A percentile compares a stretch with the other conserved stretches of the same genome.
Evolutionary conservation across 2,888 invertebrate species (phyloP).

Genomic region (Tridacna crocea): DNA sequence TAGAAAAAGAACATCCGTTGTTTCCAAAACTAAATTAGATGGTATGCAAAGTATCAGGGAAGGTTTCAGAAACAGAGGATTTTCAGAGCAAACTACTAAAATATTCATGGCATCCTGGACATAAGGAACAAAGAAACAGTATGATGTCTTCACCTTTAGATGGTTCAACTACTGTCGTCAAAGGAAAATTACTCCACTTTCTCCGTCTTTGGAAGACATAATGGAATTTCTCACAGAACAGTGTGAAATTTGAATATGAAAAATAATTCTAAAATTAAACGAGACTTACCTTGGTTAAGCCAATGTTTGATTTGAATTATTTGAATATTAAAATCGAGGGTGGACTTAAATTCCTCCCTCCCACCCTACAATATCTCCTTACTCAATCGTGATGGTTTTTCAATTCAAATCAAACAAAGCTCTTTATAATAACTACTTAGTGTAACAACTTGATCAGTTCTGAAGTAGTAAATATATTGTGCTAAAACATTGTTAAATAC

Average conservation of each 20-base stretch:
- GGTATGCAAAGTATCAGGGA: conserved; percentile 45
- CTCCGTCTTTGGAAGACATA: conserved; percentile 12
- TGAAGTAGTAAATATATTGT: not conserved
- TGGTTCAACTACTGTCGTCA: conserved; percentile 35
- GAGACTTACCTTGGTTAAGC: conserved; percentile 45
- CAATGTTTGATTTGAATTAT: conserved; percentile 11
- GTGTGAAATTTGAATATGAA: conserved; percentile 31
- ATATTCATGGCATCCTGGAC: conserved; percentile 49
- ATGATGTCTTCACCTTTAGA: conserved; percentile 18
- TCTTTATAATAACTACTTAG: no score
- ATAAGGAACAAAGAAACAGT: conserved; percentile 25
- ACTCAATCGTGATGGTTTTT: not conserved
- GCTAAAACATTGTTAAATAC: not conserved
- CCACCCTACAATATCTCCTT: conserved; percentile 1
- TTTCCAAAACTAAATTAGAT: conserved; percentile 29
- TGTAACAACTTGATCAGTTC: not conserved
- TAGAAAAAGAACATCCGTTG: conserved; percentile 33
- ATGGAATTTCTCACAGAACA: conserved; percentile 28
- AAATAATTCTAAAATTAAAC: conserved; percentile 46
- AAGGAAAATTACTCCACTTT: conserved; percentile 23
- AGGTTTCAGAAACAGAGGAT: conserved; percentile 20
- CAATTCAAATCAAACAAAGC: not conserved
- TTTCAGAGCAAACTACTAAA: conserved; percentile 21
- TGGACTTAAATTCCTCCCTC: conserved; percentile 35
- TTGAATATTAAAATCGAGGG: not conserved